Base-by-base conservation (phyloP, 1,140 invertebrate genomes). In the Aradophagus sp. region DNA sequence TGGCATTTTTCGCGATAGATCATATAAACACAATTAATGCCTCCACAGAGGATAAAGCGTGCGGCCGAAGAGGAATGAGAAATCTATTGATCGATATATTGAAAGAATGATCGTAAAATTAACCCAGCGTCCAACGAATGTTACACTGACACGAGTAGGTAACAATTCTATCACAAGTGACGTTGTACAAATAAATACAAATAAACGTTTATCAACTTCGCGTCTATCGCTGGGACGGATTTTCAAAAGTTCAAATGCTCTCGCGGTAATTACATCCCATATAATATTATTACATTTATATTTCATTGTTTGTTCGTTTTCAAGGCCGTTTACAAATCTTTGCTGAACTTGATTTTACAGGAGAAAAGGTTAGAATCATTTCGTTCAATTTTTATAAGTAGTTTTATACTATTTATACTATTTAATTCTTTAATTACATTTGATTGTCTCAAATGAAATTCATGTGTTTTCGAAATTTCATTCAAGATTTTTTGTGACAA, bases 41-140 rank as follows among this genome's bases (percentile, higher is more conserved):
- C 56, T 56, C 44, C 10, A 56, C 48, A 55, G 47, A 62, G 69
- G 44, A 58, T 47, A 52, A 52, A 55, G n/a, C 8, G 11, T 11
- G 7, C 23, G 29, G 63, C 17, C 59, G 65, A 74, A 69, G 71
- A 69, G 71, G 65, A 73, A 73, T 55, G 58, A 65, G 59, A 73
- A 65, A 68, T 66, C 41, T 39, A 20, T 12, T 45, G n/a, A n/a
- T 23, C 53, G 2, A 53, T 45, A 63, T 70, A 5, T 23, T 52
- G 15, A 34, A 55, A 47, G 20, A 61, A 52, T 41, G 32, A 47
- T 59, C 42, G 2, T 19, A 52, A 27, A 45, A 29, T n/a, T n/a
- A 47, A 53, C 41, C 47, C 56, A 69, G 35, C 50, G 15, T 42
- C 1, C 34, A 6, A 4, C 27, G 19, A 61, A 68, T 48, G 41